Percentiles rank a stretch among this genome's conserved stretches.
Evolutionary conservation across 2,888 invertebrate genomes (phyloP).

Genomic region (Pogonocherus hispidulus): DNA sequence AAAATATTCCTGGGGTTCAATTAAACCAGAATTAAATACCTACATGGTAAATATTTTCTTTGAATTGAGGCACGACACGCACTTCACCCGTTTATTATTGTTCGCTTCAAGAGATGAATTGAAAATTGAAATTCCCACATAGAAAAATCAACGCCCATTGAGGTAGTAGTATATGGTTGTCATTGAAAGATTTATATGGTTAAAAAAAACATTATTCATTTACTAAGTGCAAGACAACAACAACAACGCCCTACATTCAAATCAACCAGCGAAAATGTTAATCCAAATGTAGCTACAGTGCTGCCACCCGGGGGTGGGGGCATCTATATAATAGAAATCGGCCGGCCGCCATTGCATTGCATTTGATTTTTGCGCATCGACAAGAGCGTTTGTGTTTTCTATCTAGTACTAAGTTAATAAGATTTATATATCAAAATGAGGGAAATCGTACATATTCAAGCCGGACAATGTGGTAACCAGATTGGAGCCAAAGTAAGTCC

Average conservation of each 20-base stretch:
- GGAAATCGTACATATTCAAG: conserved; percentile 94
- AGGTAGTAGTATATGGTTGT: not conserved
- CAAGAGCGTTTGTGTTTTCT: conserved; percentile 60
- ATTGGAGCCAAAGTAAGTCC: conserved; percentile 89
- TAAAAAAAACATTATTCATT: conserved; percentile 11
- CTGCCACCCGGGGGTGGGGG: conserved; percentile 58
- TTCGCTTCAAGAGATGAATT: too few species aligned
- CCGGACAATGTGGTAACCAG: conserved; percentile 83
- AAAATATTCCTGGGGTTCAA: too few species aligned
- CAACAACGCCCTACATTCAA: conserved; percentile 55
- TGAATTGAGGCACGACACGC: too few species aligned
- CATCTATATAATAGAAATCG: conserved; percentile 55
- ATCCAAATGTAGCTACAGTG: conserved; percentile 51
- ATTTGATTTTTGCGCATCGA: conserved; percentile 55
- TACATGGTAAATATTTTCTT: too few species aligned
- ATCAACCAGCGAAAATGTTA: conserved; percentile 47
- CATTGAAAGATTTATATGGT: not conserved
- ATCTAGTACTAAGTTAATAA: conserved; percentile 51
- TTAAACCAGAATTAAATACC: too few species aligned
- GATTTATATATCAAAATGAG: conserved; percentile 75
- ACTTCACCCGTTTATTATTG: too few species aligned
- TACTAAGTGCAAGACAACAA: conserved; percentile 22
- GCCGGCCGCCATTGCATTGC: conserved; percentile 57
- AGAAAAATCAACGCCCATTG: conserved; percentile 22
- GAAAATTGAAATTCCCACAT: not conserved